A percentile compares a stretch with the other conserved stretches of the same genome.
phyloP scores from a whole-genome alignment of 2,797 vertebrate species.

The Schizothorax lantsangensis region DNA sequence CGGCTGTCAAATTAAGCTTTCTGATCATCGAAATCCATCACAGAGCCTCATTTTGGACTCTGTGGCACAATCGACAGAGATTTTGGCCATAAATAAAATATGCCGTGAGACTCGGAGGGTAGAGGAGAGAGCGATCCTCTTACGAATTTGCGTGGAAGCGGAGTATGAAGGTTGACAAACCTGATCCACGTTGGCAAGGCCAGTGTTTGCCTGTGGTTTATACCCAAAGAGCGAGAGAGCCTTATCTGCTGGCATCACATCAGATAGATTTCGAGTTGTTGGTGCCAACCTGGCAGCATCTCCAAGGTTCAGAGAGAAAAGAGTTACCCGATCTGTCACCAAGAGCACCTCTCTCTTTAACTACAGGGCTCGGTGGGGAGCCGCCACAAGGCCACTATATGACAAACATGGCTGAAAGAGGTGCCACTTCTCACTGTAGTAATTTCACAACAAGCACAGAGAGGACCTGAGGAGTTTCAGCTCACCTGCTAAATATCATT shows the following conservation, averaged over 20 bases:
- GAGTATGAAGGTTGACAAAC: conserved; percentile 36
- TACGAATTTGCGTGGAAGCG: neutral
- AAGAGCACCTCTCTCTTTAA: conserved; percentile 68
- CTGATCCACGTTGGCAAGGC: conserved; percentile 43
- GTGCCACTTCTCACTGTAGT: conserved; percentile 65
- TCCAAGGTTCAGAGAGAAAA: conserved; percentile 64
- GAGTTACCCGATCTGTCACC: conserved; percentile 70
- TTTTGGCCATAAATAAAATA: conserved; percentile 41
- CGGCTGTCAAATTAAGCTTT: conserved; percentile 25
- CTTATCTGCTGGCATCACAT: conserved; percentile 43
- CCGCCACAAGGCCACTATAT: conserved; percentile 52
- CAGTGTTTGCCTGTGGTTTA: conserved; percentile 47
- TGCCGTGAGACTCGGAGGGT: conserved; percentile 4
- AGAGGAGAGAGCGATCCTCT: conserved; percentile 27
- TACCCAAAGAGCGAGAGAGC: conserved; percentile 33
- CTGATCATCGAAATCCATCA: conserved; percentile 21
- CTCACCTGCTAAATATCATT: conserved; percentile 73
- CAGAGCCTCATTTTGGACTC: neutral
- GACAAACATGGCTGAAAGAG: conserved; percentile 62
- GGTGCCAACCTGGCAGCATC: conserved; percentile 47
- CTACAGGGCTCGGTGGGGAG: conserved; percentile 59
- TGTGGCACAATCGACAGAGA: conserved; percentile 17
- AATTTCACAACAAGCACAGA: conserved; percentile 71
- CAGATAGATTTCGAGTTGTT: conserved; percentile 52
- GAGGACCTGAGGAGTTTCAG: conserved; percentile 67